A percentile compares a stretch with the other conserved stretches of the same genome.
These are phyloP conservation scores for Phortica variegata DNA, from an alignment of 1,140 invertebrate species.

Conservation along the genomic window DNA sequence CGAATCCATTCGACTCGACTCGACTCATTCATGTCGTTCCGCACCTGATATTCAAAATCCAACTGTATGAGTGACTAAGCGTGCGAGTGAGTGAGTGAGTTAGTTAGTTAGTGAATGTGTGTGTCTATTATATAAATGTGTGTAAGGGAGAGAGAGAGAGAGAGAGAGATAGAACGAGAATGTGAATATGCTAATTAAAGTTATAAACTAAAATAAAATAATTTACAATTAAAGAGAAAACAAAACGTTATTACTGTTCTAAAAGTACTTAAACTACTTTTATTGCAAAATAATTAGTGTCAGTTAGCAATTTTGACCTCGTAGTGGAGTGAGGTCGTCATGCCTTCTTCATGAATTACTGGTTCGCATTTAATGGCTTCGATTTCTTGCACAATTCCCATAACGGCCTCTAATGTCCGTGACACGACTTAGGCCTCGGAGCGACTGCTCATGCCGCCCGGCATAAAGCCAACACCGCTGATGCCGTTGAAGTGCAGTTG, in stretches of 20 bases:
- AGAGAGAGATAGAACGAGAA: constrained; percentile 21
- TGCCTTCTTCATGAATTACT: too few species aligned
- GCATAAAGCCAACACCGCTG: constrained; percentile 60
- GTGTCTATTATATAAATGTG: constrained; percentile 10
- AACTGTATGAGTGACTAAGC: too few species aligned
- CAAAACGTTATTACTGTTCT: constrained; percentile 46
- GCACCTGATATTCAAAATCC: too few species aligned
- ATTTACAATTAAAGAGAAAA: constrained; percentile 50
- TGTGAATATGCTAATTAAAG: constrained; percentile 52
- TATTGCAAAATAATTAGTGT: constrained; percentile 56
- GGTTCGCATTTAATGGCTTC: too few species aligned
- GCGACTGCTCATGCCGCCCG: constrained; percentile 58
- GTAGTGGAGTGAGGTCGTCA: too few species aligned
- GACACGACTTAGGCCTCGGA: constrained; percentile 27
- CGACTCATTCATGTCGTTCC: too few species aligned
- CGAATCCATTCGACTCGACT: too few species aligned
- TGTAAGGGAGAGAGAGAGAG: constrained; percentile 6
- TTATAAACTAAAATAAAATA: constrained; percentile 53
- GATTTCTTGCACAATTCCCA: too few species aligned
- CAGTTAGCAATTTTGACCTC: constrained; percentile 37
- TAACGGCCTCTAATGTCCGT: too few species aligned
- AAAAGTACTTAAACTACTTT: constrained; percentile 46
- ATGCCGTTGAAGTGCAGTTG: constrained; percentile 35
- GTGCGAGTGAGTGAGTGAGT: not conserved
- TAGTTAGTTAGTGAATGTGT: not conserved